Base-by-base conservation (phyloP, 2,888 invertebrate species). In the Platycnemis pennipes region DNA sequence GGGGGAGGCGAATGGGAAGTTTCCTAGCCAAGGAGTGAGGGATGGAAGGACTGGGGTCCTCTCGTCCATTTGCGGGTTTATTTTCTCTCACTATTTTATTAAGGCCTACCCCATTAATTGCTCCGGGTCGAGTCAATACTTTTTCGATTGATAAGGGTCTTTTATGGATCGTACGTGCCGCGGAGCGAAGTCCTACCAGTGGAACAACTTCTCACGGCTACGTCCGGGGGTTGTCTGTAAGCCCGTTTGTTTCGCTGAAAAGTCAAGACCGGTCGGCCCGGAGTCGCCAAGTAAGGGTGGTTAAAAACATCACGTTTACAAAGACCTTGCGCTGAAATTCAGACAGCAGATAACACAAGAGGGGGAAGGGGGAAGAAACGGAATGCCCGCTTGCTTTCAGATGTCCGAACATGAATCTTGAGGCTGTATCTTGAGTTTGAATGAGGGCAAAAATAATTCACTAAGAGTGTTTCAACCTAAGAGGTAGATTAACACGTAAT, bases 61-160 rank as follows among this genome's bases (percentile, higher is more conserved):
- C n/a, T 56, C 56, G 42, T 37, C 89, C 53, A 46, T 89, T 89
- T 19, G 37, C 16, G 89, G 56, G 56, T 89, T 89, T 89, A 89
- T 89, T 56, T 89, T 56, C 56, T n/a, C 31, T 37, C 42, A 56
- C 42, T 89, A 42, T 56, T 89, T 56, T 89, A 89, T 89, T 53
- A 89, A 89, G 42, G 89, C 16, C 19, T n/a, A 37, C 11, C 53
- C 56, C 89, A 89, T 89, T 89, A 89, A 89, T 89, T 89, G 56
- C 42, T 53, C 53, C 42, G 2, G 37, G 56, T 42, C 53, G 42
- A 56, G 56, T 89, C 89, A 63, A 89, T 89, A 89, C 56, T 89
- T 42, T 89, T 63, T 89, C 56, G 56, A 63, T 87, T 87, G 87
- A 87, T 87, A 87, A 87, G 87, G 87, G 89, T 89, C 53, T 89